A percentile compares a stretch with the other conserved stretches of the same genome.
These are phyloP conservation scores for Choloepus didactylus DNA, from an alignment of 2,797 vertebrate species.

Conservation along the genomic window DNA sequence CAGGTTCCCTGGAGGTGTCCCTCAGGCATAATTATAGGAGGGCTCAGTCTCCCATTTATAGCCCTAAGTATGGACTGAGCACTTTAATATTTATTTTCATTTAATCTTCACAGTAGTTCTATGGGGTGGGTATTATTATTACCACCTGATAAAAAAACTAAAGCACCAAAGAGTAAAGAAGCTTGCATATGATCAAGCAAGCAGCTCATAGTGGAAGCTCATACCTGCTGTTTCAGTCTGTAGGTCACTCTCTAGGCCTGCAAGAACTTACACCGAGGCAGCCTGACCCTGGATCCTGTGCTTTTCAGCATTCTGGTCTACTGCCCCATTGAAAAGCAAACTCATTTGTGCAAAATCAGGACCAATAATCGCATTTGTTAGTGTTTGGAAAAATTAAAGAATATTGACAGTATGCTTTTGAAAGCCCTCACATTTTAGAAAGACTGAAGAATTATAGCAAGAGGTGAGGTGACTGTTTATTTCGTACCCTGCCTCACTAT, in stretches of 20 bases:
- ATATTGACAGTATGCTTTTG: not conserved
- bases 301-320: not conserved
- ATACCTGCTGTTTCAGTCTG: not conserved
- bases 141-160: not conserved
- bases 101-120: not conserved
- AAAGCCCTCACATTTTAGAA: not conserved
- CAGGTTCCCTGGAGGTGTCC: too few species aligned
- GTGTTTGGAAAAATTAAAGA: not conserved
- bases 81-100: not conserved
- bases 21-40: too few species aligned
- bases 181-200: not conserved
- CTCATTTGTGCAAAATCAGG: not conserved
- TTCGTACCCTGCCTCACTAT: not conserved
- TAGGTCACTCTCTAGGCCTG: not conserved
- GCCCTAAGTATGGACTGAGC: not conserved
- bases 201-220: not conserved
- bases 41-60: too few species aligned
- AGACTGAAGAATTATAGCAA: not conserved
- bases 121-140: not conserved
- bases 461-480: not conserved
- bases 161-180: not conserved
- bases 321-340: not conserved
- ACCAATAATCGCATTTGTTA: not conserved
- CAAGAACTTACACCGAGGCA: accelerated
- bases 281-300: not conserved